A percentile compares a stretch with the other conserved stretches of the same genome.
Conservation (phyloP, 2,888 invertebrate species). For the Agrotis puta region DNA sequence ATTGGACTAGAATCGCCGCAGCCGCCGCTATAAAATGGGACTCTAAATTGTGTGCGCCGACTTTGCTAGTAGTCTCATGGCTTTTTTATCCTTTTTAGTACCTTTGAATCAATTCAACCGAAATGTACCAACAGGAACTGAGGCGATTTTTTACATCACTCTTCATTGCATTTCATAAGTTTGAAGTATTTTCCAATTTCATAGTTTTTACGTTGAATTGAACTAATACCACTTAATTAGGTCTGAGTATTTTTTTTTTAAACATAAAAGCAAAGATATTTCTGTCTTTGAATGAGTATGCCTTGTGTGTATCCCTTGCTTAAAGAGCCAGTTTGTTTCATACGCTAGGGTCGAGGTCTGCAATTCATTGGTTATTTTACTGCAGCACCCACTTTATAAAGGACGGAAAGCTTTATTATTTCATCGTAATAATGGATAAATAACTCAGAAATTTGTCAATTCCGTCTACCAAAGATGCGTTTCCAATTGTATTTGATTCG, state of each 20-base stretch:
- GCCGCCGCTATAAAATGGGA: conserved; percentile 56
- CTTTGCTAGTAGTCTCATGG: conserved; percentile 35
- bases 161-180: neutral
- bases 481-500: conserved; percentile 64
- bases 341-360: neutral
- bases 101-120: conserved; percentile 53
- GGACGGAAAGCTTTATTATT: neutral
- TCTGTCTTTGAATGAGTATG: neutral
- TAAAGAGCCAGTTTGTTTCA: neutral
- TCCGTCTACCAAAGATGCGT: conserved; percentile 19
- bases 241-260: neutral
- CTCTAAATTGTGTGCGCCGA: conserved; percentile 56
- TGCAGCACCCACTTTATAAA: neutral
- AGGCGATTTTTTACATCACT: conserved; percentile 17
- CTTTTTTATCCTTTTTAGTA: conserved; percentile 55
- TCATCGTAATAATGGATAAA: conserved; percentile 5
- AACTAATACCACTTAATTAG: neutral
- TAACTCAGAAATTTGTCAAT: conserved; percentile 17
- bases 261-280: neutral
- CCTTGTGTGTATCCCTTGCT: neutral
- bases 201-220: neutral
- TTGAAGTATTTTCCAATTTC: neutral
- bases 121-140: conserved; percentile 27
- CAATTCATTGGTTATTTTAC: neutral
- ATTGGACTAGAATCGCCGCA: conserved; percentile 53